Conservation (phyloP, 2,888 invertebrate species). For the Lycocerus yunnanus region DNA sequence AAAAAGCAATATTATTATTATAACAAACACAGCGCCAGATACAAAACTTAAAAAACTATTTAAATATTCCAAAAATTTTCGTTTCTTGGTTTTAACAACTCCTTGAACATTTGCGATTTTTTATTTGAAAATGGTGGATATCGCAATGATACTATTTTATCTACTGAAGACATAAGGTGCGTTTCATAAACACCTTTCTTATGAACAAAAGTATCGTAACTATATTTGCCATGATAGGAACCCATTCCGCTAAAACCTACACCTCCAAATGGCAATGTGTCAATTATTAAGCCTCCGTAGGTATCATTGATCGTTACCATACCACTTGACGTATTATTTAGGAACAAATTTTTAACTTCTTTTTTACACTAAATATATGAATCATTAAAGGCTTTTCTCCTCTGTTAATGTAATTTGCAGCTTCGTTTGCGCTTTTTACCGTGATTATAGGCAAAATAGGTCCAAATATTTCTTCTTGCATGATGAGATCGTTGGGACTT, state of each 20-base stretch:
- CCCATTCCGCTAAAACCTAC: constrained; percentile 95
- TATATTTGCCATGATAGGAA: constrained; percentile 86
- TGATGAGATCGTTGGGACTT: constrained; percentile 72
- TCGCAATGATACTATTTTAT: constrained; percentile 69
- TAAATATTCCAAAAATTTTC: not conserved
- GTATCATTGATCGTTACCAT: constrained; percentile 85
- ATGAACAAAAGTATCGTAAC: constrained; percentile 94
- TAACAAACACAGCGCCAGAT: not conserved
- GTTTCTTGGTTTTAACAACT: constrained; percentile 49
- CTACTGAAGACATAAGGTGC: constrained; percentile 69
- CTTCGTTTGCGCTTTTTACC: constrained; percentile 83
- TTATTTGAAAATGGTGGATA: constrained; percentile 76
- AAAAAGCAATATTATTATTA: not conserved
- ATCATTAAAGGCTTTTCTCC: constrained; percentile 89
- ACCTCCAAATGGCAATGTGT: constrained; percentile 95
- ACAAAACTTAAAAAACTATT: not conserved
- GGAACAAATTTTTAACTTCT: constrained; percentile 63
- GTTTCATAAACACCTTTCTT: constrained; percentile 80
- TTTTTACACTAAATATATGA: constrained; percentile 80
- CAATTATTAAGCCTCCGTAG: constrained; percentile 82
- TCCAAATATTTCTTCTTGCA: constrained; percentile 96
- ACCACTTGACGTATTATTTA: constrained; percentile 78
- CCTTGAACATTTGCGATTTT: constrained; percentile 30
- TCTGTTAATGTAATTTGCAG: constrained; percentile 86
- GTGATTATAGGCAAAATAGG: constrained; percentile 91